These are phyloP conservation scores for Sarcoramphus papa DNA, from an alignment of 2,797 vertebrate genomes.

Conservation along the genomic window DNA sequence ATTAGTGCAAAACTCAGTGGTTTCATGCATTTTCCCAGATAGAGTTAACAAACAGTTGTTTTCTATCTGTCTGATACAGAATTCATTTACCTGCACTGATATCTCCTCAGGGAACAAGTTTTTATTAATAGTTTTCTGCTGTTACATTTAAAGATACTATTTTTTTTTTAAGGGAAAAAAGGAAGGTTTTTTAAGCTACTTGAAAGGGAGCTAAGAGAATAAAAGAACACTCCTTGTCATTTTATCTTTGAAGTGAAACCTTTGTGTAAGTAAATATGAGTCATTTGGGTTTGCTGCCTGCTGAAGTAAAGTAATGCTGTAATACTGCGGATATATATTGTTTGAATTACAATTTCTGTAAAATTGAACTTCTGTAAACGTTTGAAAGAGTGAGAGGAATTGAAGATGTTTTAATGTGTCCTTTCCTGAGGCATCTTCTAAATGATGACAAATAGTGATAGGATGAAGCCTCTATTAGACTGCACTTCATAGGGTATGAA, in stretches of 20 bases:
- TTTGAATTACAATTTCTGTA: neutral
- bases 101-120: neutral
- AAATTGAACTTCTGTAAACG: neutral
- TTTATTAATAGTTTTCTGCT: neutral
- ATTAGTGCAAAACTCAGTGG: neutral
- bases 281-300: neutral
- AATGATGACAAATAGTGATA: conserved; percentile 12
- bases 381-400: neutral
- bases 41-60: neutral
- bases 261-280: conserved; percentile 30
- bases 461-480: neutral
- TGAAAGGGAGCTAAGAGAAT: neutral
- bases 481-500: neutral
- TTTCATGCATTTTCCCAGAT: neutral
- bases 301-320: neutral
- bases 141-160: neutral
- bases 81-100: neutral
- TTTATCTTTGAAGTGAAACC: conserved; percentile 30
- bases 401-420: neutral
- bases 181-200: neutral
- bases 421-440: neutral
- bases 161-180: neutral
- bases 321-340: neutral
- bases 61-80: neutral
- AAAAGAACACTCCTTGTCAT: neutral